These are phyloP conservation scores for Drymonia ruficornis DNA, from an alignment of 2,888 invertebrate genomes.

Conservation along the genomic window DNA sequence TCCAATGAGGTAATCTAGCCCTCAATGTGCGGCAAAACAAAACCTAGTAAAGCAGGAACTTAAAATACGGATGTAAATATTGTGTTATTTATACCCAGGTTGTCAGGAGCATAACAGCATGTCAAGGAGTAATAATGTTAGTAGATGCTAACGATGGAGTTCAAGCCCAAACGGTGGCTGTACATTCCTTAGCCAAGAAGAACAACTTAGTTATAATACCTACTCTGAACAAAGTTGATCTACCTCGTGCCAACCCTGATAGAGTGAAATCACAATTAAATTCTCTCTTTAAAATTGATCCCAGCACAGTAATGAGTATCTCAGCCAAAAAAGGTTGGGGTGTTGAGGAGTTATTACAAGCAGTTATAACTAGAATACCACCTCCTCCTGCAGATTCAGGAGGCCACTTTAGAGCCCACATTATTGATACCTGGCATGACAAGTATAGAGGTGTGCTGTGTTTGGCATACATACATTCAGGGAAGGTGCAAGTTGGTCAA, in stretches of 20 bases:
- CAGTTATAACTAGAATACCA: slow-evolving; percentile 92
- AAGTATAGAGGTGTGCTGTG: slow-evolving; percentile 93
- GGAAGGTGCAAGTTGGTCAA: slow-evolving; percentile 89
- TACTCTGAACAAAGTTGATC: slow-evolving; percentile 98
- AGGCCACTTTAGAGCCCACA: slow-evolving; percentile 89
- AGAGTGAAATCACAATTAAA: slow-evolving; percentile 91
- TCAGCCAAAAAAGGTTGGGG: slow-evolving; percentile 97
- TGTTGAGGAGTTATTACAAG: slow-evolving; percentile 90
- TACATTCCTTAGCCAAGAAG: slow-evolving; percentile 95
- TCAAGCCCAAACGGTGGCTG: slow-evolving; percentile 99
- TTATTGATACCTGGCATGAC: slow-evolving; percentile 98
- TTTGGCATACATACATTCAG: slow-evolving; percentile 91
- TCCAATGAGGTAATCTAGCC: slow-evolving; percentile 91
- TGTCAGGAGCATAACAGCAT: slow-evolving; percentile 94
- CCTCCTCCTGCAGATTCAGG: slow-evolving; percentile 86
- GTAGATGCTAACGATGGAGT: slow-evolving; percentile 98
- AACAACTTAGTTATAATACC: slow-evolving; percentile 94
- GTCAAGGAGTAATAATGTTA: slow-evolving; percentile 96
- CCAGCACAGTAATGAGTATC: slow-evolving; percentile 90
- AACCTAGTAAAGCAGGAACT: too few species aligned
- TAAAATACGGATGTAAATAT: neutral
- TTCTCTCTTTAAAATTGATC: slow-evolving; percentile 92
- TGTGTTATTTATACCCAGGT: slow-evolving; percentile 72
- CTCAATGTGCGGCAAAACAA: too few species aligned
- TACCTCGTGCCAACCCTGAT: slow-evolving; percentile 95